Conservation (phyloP, 1,140 invertebrate species). For the Steinernema khuongi region DNA sequence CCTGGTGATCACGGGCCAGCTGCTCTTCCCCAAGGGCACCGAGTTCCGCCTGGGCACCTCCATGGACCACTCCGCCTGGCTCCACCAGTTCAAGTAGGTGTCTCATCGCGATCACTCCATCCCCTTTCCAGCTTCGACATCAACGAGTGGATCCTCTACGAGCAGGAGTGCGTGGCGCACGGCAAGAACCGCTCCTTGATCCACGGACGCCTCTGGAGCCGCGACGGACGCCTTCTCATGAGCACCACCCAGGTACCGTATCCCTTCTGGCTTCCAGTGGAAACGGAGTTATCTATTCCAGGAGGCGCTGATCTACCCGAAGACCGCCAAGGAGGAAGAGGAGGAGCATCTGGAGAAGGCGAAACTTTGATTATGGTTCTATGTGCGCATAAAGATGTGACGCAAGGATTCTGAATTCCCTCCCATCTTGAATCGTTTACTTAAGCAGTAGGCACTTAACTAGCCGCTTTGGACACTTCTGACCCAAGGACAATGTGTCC, state of each 20-base stretch:
- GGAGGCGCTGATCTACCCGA: constrained; percentile 36
- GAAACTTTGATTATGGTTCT: no score
- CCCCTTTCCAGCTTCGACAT: constrained; percentile 30
- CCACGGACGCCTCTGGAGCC: constrained; percentile 33
- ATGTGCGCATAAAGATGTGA: no score
- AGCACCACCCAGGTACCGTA: constrained; percentile 24
- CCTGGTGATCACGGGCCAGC: constrained; percentile 14
- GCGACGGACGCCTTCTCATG: constrained; percentile 31
- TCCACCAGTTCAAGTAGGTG: constrained; percentile 34
- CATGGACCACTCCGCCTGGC: constrained; percentile 35
- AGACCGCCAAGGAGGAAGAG: background rate
- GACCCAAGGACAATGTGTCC: no score
- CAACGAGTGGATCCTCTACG: constrained; percentile 39
- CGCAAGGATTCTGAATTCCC: no score
- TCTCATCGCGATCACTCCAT: background rate
- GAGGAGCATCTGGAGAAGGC: background rate
- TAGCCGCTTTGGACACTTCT: no score
- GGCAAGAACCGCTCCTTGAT: constrained; percentile 31
- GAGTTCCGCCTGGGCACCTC: constrained; percentile 32
- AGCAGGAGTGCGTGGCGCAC: constrained; percentile 29
- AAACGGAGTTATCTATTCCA: constrained; percentile 11
- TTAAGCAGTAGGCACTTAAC: no score
- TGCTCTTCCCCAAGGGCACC: constrained; percentile 27
- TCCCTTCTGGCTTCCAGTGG: background rate
- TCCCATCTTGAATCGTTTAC: no score